Conservation (phyloP, 2,113 vertebrate species). For the Emydura subglobosa region DNA sequence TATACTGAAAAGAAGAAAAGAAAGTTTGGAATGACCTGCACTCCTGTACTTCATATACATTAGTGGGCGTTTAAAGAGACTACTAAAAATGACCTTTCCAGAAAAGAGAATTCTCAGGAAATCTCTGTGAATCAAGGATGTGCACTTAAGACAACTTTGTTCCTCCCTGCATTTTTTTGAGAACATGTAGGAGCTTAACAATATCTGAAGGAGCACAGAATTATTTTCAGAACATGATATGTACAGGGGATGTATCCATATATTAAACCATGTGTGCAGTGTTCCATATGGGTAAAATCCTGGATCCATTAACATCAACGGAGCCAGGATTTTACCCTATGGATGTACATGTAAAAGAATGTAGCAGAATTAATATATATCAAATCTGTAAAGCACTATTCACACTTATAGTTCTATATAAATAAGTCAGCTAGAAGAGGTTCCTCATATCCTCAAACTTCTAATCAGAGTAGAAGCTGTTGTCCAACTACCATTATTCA, state of each 20-base stretch:
- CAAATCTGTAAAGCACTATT: neutral
- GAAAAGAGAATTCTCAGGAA: neutral
- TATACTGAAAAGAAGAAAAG: constrained; percentile 26
- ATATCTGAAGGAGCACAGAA: neutral
- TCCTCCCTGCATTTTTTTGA: neutral
- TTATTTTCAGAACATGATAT: neutral
- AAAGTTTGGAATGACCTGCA: constrained; percentile 9
- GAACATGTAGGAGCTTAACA: neutral
- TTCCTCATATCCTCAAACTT: neutral
- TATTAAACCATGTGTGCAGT: rapidly evolving
- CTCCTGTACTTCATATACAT: neutral
- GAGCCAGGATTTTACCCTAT: neutral
- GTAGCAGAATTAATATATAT: neutral
- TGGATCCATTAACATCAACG: neutral
- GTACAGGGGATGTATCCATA: neutral
- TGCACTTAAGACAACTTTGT: neutral
- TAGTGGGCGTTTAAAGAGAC: constrained; percentile 7
- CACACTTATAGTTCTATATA: neutral
- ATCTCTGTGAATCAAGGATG: neutral
- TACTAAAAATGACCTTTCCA: neutral
- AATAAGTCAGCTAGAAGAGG: neutral
- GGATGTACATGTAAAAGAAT: neutral
- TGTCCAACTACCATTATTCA: neutral
- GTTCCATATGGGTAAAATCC: neutral
- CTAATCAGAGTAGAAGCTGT: neutral